A percentile compares a stretch with the other conserved stretches of the same genome.
Conservation (phyloP, 2,888 invertebrate genomes). For the Macrosiphum euphorbiae region DNA sequence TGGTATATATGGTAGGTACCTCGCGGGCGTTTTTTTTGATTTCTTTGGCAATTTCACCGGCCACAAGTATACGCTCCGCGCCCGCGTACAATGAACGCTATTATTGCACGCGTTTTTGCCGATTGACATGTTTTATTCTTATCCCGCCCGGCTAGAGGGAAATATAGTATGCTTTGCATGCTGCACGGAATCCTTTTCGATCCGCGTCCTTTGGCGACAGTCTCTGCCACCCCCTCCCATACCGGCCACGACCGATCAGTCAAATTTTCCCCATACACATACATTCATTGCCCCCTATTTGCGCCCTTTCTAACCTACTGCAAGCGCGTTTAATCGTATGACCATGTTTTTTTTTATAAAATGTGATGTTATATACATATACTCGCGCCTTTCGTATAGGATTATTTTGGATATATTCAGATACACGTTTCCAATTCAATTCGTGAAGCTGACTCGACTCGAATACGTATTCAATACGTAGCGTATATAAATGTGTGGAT, state of each 20-base stretch:
- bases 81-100: conserved; percentile 37
- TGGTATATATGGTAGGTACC: background rate
- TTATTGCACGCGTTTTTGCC: conserved; percentile 39
- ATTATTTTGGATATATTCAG: background rate
- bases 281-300: background rate
- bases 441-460: background rate
- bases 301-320: background rate
- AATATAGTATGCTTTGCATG: background rate
- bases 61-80: background rate
- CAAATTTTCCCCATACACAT: conserved; percentile 37
- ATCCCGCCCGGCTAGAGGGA: conserved; percentile 19
- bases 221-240: background rate
- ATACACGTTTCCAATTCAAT: background rate
- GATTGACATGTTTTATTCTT: conserved; percentile 50
- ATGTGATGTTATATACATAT: background rate
- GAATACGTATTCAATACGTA: background rate
- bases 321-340: background rate
- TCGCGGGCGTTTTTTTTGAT: conserved; percentile 43
- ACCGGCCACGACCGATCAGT: conserved; percentile 39
- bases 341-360: background rate
- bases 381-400: background rate
- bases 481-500: background rate
- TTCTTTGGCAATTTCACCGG: conserved; percentile 49
- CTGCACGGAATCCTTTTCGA: conserved; percentile 31
- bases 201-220: background rate